These are phyloP conservation scores for Cossypha caffra DNA, from an alignment of 2,797 vertebrate genomes.

Conservation along the genomic window DNA sequence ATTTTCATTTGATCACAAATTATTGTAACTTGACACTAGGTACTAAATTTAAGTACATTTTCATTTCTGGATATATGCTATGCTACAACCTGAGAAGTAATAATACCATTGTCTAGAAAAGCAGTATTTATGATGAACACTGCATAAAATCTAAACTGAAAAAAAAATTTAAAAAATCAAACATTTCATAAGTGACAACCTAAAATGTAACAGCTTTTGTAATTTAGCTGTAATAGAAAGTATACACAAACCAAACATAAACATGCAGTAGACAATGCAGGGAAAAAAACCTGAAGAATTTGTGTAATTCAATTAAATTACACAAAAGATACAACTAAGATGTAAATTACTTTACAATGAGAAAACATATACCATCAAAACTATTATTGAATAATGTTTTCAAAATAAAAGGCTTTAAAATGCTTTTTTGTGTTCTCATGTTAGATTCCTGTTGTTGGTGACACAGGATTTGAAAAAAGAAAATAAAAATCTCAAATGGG, in stretches of 20 bases:
- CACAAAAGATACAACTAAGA: slow-evolving; percentile 29
- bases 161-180: background rate
- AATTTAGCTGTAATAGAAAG: slow-evolving; percentile 49
- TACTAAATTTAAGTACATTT: slow-evolving; percentile 76
- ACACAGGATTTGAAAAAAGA: background rate
- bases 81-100: slow-evolving; percentile 56
- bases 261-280: slow-evolving; percentile 10
- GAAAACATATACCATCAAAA: slow-evolving; percentile 21
- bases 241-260: slow-evolving; percentile 64
- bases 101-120: slow-evolving; percentile 67
- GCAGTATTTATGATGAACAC: slow-evolving; percentile 7
- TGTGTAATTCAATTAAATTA: background rate
- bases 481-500: background rate
- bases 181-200: slow-evolving; percentile 34
- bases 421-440: background rate
- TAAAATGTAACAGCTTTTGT: slow-evolving; percentile 23
- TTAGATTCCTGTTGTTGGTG: background rate
- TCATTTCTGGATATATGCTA: slow-evolving; percentile 60
- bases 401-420: background rate
- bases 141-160: slow-evolving; percentile 61
- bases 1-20: slow-evolving; percentile 75
- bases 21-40: slow-evolving; percentile 65
- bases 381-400: background rate
- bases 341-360: slow-evolving; percentile 31
- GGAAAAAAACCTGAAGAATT: background rate